Evolutionary conservation across 2,888 invertebrate species (phyloP), one percentile per base, ranked within the genome.

Genomic region (Diloba caeruleocephala): DNA sequence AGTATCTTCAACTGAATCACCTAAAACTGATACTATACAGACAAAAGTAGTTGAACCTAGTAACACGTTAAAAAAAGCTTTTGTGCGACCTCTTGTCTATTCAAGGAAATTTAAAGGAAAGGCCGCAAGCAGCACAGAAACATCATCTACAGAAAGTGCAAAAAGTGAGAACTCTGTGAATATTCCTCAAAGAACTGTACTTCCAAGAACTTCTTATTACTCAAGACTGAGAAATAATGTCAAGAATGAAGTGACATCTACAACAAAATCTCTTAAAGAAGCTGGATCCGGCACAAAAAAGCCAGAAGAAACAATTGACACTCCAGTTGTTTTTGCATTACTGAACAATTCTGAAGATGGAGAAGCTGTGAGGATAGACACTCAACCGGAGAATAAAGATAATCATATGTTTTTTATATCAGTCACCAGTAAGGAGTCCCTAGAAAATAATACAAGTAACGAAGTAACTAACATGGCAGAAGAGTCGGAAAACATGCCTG

Each of bases 131-230:
- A 83, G 71, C 31, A 78, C 82, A 19, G 84, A 81, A 68, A 44
- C 64, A 14, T 62, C 78, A 38, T 31, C 54, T 2, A 64, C 54
- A 10, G 43, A 67, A 33, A 62, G 49, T 12, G 71, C 71, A 36
- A 77, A 69, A 48, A 65, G 21, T 23, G 57, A 52, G 56, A 72
- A 69, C 9, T 61, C 57, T 31, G 54, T 52, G 33, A 71, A 68
- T 36, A 64, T 52, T 37, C 55, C 71, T 53, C 67, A 76, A 23
- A 81, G 72, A 49, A 69, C 72, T 3, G 69, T 76, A 17, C 71
- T 91, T 41, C 89, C 90, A 17, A 85, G 85, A 60, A 90, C 92
- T 8, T 86, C 89, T 17, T 91, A 87, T 68, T 91, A 91, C 60
- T 82, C 88, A 42, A 82, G 88, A 37, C 71, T 81, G 44, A 82